phyloP scores from a whole-genome alignment of 2,888 invertebrate species.

The Seladonia tumulorum region DNA sequence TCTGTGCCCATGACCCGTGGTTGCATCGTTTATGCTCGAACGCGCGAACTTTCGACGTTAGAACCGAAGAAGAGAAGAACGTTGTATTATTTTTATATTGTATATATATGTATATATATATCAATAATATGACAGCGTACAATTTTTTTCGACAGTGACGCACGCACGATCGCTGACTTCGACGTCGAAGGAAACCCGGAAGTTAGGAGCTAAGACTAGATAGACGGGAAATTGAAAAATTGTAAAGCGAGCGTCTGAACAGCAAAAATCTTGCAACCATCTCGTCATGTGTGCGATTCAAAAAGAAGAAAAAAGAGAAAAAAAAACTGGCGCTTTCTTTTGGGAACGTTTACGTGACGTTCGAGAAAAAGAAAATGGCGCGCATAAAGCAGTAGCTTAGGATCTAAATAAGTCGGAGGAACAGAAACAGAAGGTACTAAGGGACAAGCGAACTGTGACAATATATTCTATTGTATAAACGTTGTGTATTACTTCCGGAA shows the following conservation, averaged over 20 bases:
- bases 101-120: conserved; percentile 17
- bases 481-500: conserved; percentile 35
- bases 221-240: not conserved
- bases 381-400: conserved; percentile 76
- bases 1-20: not conserved
- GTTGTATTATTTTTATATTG: conserved; percentile 47
- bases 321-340: conserved; percentile 4
- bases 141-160: not conserved
- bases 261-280: conserved; percentile 22
- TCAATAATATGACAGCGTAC: conserved; percentile 20
- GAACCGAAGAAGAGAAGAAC: not conserved
- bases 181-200: not conserved
- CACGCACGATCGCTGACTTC: not conserved
- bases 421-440: conserved; percentile 54
- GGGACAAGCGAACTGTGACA: conserved; percentile 77
- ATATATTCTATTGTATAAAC: conserved; percentile 74
- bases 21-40: conserved; percentile 15
- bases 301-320: too few relatives aligned
- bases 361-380: conserved; percentile 24
- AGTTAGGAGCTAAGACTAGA: not conserved
- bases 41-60: not conserved
- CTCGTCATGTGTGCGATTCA: not conserved
- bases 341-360: not conserved
- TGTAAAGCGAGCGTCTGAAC: not conserved
- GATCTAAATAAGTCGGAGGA: conserved; percentile 70